These are phyloP conservation scores for Intellagama lesueurii DNA, from an alignment of 2,797 vertebrate species.

Conservation along the genomic window DNA sequence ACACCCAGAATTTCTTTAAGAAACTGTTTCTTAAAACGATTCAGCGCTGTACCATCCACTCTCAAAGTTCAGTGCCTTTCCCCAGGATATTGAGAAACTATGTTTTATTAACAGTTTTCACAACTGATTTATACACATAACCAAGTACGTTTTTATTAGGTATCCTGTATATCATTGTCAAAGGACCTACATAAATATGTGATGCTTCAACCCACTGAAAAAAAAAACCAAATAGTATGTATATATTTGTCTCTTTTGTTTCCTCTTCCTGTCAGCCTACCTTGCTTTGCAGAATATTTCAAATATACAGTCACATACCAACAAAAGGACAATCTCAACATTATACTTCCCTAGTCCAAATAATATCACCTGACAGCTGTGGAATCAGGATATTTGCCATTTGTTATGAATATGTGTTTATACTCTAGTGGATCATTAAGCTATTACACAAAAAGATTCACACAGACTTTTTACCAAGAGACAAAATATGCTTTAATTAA, in stretches of 20 bases:
- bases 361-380: conserved; percentile 36
- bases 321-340: conserved; percentile 23
- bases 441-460: conserved; percentile 20
- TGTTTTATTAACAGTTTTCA: background rate
- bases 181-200: background rate
- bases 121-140: background rate
- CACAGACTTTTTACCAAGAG: too few species aligned
- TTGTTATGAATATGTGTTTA: background rate
- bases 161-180: background rate
- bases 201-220: background rate
- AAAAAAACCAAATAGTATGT: background rate
- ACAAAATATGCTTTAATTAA: background rate
- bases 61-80: background rate
- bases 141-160: background rate
- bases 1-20: conserved; percentile 61
- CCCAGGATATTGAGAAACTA: conserved; percentile 6
- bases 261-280: conserved; percentile 14
- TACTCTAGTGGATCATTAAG: background rate
- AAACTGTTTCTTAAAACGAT: conserved; percentile 38
- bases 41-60: background rate
- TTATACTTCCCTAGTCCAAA: conserved; percentile 15
- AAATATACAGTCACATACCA: conserved; percentile 21
- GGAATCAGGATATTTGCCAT: conserved; percentile 29
- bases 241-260: background rate
- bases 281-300: conserved; percentile 25